Evolutionary conservation across 37 sponge, comb jelly and placozoan genomes (phyloP).

Genomic region (Hormiphora californensis): DNA sequence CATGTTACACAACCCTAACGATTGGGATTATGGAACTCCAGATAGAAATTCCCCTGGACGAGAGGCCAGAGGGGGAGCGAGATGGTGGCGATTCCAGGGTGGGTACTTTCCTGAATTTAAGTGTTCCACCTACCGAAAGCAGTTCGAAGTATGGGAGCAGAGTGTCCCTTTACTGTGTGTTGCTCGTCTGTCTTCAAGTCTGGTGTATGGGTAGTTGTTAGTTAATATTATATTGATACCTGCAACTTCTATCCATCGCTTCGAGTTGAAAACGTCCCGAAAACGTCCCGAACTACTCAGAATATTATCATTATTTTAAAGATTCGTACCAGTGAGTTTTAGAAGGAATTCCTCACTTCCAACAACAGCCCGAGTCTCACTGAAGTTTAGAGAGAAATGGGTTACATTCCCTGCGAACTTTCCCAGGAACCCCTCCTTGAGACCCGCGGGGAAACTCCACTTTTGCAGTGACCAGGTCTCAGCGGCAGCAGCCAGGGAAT

Average conservation of each 20-base stretch:
- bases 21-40: too few species aligned
- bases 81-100: too few species aligned
- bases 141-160: slow-evolving; percentile 18
- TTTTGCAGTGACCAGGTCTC: slow-evolving; percentile 44
- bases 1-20: too few species aligned
- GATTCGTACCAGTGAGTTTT: slow-evolving; percentile 28
- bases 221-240: not conserved
- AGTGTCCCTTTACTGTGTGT: slow-evolving; percentile 7
- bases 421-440: slow-evolving; percentile 5
- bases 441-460: slow-evolving; percentile 31
- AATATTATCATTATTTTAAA: not conserved
- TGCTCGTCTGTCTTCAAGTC: slow-evolving; percentile 27
- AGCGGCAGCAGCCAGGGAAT: not conserved
- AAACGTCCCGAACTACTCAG: not conserved
- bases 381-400: slow-evolving; percentile 8
- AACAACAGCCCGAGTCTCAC: not conserved
- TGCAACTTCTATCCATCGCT: too few species aligned
- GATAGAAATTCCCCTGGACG: too few species aligned
- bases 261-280: not conserved
- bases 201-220: not conserved
- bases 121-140: slow-evolving; percentile 40
- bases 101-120: too few species aligned
- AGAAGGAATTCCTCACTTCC: slow-evolving; percentile 43
- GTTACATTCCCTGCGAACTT: slow-evolving; percentile 39
- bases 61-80: too few species aligned